phyloP scores from a whole-genome alignment of 2,888 invertebrate genomes.

The Deroplatys truncata region DNA sequence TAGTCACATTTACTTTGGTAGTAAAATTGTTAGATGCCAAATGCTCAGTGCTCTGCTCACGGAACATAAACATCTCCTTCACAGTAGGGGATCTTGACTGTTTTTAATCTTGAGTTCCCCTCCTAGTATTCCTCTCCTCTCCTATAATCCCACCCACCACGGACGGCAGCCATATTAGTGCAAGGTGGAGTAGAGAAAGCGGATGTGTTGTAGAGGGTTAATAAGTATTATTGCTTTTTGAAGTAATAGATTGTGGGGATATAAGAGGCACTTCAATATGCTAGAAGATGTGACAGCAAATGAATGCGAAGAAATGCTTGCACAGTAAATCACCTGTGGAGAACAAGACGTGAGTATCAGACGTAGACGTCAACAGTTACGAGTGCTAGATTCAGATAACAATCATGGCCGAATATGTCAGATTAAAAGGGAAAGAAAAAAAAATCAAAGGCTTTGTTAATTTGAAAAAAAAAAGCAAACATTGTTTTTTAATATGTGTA shows the following conservation, averaged over 20 bases:
- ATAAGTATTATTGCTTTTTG: not conserved
- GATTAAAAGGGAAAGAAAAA: not conserved
- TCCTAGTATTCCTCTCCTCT: not conserved
- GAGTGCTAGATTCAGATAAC: not conserved
- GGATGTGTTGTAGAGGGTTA: not conserved
- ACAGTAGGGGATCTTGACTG: not conserved
- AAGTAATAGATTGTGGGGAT: not conserved
- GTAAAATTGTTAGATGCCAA: too few species aligned
- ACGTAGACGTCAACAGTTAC: slow-evolving; percentile 5
- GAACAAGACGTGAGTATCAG: not conserved
- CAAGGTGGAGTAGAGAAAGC: slow-evolving; percentile 23
- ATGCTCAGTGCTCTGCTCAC: too few species aligned
- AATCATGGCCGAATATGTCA: not conserved
- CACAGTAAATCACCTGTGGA: not conserved
- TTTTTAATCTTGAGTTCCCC: not conserved
- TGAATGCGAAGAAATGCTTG: not conserved
- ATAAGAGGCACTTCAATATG: not conserved
- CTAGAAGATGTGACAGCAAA: not conserved
- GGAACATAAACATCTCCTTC: not conserved
- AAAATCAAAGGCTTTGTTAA: not conserved
- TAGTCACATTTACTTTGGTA: too few species aligned
- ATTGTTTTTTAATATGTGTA: not conserved
- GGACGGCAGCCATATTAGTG: slow-evolving; percentile 21
- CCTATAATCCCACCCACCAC: slow-evolving; percentile 20
- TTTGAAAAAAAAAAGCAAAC: too few species aligned